A percentile compares a stretch with the other conserved stretches of the same genome.
phyloP scores from a whole-genome alignment of 1,140 invertebrate genomes.

The Bombus confusus region DNA sequence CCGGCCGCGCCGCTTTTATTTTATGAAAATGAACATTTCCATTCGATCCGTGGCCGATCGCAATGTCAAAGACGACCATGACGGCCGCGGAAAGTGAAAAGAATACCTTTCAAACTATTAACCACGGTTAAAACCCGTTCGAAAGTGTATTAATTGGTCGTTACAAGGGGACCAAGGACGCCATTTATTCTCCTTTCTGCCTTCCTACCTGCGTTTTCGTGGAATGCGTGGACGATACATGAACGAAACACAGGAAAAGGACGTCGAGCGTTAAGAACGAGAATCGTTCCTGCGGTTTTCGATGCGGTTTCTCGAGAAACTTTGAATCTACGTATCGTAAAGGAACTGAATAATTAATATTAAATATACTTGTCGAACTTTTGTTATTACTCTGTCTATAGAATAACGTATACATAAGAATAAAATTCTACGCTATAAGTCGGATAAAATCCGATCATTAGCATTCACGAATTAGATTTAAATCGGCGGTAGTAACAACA shows the following conservation, averaged over 20 bases:
- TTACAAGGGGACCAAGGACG: slow-evolving; percentile 6
- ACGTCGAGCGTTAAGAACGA: neutral
- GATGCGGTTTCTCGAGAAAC: too few species aligned
- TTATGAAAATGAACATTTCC: slow-evolving; percentile 22
- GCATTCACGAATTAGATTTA: too few species aligned
- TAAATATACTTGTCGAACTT: neutral
- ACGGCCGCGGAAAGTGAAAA: slow-evolving; percentile 30
- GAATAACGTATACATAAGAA: too few species aligned
- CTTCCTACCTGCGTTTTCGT: neutral
- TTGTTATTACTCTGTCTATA: neutral
- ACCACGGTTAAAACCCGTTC: neutral
- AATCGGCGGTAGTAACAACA: too few species aligned
- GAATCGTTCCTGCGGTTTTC: neutral
- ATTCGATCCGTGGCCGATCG: neutral
- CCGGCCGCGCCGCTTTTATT: slow-evolving; percentile 26
- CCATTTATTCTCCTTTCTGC: neutral
- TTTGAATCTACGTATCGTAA: too few species aligned
- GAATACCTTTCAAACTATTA: neutral
- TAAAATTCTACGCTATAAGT: too few species aligned
- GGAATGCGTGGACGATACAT: neutral
- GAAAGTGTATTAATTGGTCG: slow-evolving; percentile 29
- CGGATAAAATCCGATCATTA: too few species aligned
- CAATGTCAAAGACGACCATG: neutral
- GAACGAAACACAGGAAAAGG: neutral
- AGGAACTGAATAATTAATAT: too few species aligned